Percentiles rank a stretch among this genome's conserved stretches.
phyloP scores from a whole-genome alignment of 2,888 invertebrate species.

The Epinotia brunnichana region DNA sequence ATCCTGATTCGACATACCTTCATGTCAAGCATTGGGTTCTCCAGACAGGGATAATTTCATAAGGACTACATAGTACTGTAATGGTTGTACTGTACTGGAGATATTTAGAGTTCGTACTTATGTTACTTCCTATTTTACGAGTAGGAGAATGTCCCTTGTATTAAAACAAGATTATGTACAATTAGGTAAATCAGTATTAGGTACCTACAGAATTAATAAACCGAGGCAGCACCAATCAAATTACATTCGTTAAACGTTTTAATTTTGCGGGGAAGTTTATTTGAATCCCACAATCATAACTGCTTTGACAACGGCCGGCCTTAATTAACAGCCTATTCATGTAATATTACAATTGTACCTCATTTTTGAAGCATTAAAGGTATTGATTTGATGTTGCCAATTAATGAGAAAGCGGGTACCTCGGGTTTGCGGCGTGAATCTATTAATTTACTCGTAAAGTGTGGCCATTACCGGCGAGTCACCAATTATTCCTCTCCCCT shows the following conservation, averaged over 20 bases:
- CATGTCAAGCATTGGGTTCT: too few species aligned
- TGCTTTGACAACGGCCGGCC: not conserved
- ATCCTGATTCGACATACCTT: too few species aligned
- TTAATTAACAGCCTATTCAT: conserved; percentile 1
- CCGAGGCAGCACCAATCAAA: not conserved
- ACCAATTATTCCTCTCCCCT: conserved; percentile 79
- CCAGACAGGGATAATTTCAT: too few species aligned
- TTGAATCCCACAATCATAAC: not conserved
- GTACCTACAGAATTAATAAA: not conserved
- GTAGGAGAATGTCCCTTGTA: not conserved
- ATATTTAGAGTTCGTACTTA: too few species aligned
- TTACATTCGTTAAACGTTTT: not conserved
- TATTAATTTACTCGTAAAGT: conserved; percentile 80
- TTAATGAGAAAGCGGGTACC: conserved; percentile 70
- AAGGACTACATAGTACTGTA: too few species aligned
- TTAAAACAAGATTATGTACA: not conserved
- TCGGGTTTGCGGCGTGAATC: conserved; percentile 70
- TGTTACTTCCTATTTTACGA: too few species aligned
- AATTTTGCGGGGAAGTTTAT: not conserved
- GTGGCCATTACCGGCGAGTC: conserved; percentile 74
- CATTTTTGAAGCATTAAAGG: conserved; percentile 37
- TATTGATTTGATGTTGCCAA: conserved; percentile 67
- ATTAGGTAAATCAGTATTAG: not conserved
- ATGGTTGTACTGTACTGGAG: too few species aligned
- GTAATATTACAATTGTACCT: not conserved